A percentile compares a stretch with the other conserved stretches of the same genome.
These are phyloP conservation scores for Eospalax fontanierii DNA, from an alignment of 2,797 vertebrate genomes.

Conservation along the genomic window DNA sequence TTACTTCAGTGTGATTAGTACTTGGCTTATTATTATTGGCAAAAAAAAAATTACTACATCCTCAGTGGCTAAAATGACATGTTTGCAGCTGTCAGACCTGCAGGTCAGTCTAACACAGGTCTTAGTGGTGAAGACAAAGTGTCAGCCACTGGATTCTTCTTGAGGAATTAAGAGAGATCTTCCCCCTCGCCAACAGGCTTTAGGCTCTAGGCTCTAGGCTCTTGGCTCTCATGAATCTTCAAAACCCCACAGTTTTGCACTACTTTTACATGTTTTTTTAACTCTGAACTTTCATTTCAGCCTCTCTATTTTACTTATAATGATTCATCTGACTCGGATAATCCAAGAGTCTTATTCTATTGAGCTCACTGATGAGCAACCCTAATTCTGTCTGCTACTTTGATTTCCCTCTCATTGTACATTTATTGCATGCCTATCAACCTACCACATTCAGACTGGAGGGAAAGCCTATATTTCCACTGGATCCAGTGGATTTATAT, in stretches of 20 bases:
- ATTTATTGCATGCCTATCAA: neutral
- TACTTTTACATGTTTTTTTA: neutral
- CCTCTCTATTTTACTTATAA: neutral
- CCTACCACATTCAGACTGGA: neutral
- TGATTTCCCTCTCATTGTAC: neutral
- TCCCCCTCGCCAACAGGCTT: neutral
- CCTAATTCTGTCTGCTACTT: neutral
- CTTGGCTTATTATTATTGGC: neutral
- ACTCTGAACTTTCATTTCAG: neutral
- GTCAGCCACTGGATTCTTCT: neutral
- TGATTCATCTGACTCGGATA: neutral
- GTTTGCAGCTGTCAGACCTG: neutral
- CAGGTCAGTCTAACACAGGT: neutral
- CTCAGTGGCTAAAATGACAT: neutral
- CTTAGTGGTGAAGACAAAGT: neutral
- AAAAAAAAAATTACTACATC: neutral
- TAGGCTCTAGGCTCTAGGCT: fast-evolving
- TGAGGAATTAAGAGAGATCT: neutral
- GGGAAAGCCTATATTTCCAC: neutral
- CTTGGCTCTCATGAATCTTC: neutral
- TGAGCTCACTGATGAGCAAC: neutral
- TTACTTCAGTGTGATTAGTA: neutral
- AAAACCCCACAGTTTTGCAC: neutral
- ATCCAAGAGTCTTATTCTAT: neutral
- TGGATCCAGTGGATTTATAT: conserved; percentile 48